Evolutionary conservation across 1,140 invertebrate genomes (phyloP).

Genomic region (Cephus cinctus): DNA sequence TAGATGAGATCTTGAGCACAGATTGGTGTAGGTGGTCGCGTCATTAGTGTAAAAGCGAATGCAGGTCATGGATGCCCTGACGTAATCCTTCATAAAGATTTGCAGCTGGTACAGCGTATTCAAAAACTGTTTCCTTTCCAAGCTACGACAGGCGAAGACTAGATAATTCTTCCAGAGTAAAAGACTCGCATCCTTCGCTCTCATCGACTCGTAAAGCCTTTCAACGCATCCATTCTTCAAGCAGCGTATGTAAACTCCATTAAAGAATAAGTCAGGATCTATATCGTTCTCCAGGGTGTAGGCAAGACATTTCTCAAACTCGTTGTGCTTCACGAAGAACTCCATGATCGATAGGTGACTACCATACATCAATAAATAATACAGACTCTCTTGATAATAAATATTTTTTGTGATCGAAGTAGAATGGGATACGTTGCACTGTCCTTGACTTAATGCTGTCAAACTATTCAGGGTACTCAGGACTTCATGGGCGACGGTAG

Average conservation of each 20-base stretch:
- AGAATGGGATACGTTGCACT: constrained; percentile 26
- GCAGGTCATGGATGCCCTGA: constrained; percentile 73
- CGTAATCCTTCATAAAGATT: constrained; percentile 65
- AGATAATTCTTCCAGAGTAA: constrained; percentile 68
- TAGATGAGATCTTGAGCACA: constrained; percentile 57
- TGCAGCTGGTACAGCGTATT: constrained; percentile 71
- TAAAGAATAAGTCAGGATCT: constrained; percentile 68
- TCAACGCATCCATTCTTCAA: constrained; percentile 63
- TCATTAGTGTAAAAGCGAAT: constrained; percentile 67
- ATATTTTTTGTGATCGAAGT: constrained; percentile 30
- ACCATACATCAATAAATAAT: constrained; percentile 72
- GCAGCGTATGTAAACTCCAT: constrained; percentile 66
- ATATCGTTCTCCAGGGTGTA: constrained; percentile 67
- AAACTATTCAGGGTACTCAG: constrained; percentile 50
- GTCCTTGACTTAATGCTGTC: constrained; percentile 45
- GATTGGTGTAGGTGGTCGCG: constrained; percentile 57
- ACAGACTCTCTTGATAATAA: constrained; percentile 71
- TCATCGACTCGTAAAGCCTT: constrained; percentile 63
- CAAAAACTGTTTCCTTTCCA: constrained; percentile 64
- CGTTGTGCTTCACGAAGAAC: constrained; percentile 68
- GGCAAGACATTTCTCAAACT: constrained; percentile 60
- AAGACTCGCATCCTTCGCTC: constrained; percentile 62
- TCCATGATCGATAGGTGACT: constrained; percentile 66
- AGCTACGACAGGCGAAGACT: constrained; percentile 63
- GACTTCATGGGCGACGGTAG: constrained; percentile 45